Conservation (phyloP, 2,888 invertebrate species). For the Malthinus seriepunctatus region DNA sequence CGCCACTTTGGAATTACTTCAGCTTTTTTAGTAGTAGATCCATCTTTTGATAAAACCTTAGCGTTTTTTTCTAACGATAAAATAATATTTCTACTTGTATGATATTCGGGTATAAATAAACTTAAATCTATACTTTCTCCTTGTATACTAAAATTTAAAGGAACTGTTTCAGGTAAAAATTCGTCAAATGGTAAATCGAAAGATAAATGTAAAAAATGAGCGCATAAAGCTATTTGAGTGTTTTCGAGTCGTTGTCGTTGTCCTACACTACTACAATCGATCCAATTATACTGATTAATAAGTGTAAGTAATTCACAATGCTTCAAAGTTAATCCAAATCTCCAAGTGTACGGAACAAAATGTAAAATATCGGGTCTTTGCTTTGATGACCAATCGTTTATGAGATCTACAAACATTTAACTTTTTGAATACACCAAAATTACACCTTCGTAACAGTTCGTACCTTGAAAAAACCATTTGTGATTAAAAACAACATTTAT, state of each 20-base stretch:
- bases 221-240: slow-evolving; percentile 91
- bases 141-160: slow-evolving; percentile 91
- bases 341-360: slow-evolving; percentile 97
- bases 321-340: slow-evolving; percentile 86
- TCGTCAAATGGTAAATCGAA: slow-evolving; percentile 94
- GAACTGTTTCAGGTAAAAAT: slow-evolving; percentile 88
- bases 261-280: slow-evolving; percentile 95
- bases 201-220: slow-evolving; percentile 89
- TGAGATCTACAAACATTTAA: slow-evolving; percentile 67
- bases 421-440: neutral
- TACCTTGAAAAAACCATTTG: slow-evolving; percentile 90
- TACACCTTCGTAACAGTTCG: slow-evolving; percentile 8
- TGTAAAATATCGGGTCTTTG: slow-evolving; percentile 88
- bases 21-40: slow-evolving; percentile 59
- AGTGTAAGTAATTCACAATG: slow-evolving; percentile 94
- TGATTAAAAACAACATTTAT: slow-evolving; percentile 92
- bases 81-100: slow-evolving; percentile 82
- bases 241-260: slow-evolving; percentile 73
- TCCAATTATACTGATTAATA: slow-evolving; percentile 98
- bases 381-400: slow-evolving; percentile 97
- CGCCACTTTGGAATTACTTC: slow-evolving; percentile 74
- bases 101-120: slow-evolving; percentile 88
- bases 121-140: slow-evolving; percentile 92
- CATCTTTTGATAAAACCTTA: slow-evolving; percentile 79
- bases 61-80: slow-evolving; percentile 86